Base-by-base conservation (phyloP, 2,888 invertebrate genomes). In the Apodemia zela region DNA sequence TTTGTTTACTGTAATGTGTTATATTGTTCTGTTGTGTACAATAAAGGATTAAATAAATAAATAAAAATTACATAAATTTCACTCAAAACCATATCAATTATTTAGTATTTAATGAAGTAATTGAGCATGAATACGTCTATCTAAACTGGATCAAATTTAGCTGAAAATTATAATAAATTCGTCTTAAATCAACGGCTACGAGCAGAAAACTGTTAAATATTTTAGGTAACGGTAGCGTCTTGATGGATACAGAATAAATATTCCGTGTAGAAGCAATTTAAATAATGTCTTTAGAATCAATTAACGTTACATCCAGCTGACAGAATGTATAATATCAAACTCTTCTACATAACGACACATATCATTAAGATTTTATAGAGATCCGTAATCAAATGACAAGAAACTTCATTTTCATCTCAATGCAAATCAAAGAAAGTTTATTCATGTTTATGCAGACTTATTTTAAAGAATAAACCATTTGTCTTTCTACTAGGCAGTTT, bases 181-280 rank as follows among this genome's bases (percentile, higher is more conserved):
- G 11, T 13, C 18, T 51, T 51, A 18, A 18, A 21, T 25, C 51
- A 25, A 18, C 18, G 13, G 6, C 13, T 11, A 51, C 25, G 42
- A 51, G 51, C 51, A 18, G 21, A 13, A 25, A 11, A 51, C 51
- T 51, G 42, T 38, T 42, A 51, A 51, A 51, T 49, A 49, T 4
- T 21, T 21, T 51, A 51, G 13, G 21, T 51, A 51, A 51, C 51
- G 51, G 51, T 51, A 21, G 51, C 51, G 51, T 51, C 51, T 51
- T 51, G 51, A 51, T 51, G 13, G 51, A 51, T 51, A 13, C 13
- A 18, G 13, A 51, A 13, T 51, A 51, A 51, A 51, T 51, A 13
- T n/a, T 18, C 18, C 18, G 49, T 18, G 51, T 51, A 21, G 18
- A 51, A 51, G 51, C 51, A 21, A 51, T 51, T 51, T 51, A 21